Evolutionary conservation across 2,113 vertebrate genomes (phyloP).

Genomic region (Dolichallabes microphthalmus): DNA sequence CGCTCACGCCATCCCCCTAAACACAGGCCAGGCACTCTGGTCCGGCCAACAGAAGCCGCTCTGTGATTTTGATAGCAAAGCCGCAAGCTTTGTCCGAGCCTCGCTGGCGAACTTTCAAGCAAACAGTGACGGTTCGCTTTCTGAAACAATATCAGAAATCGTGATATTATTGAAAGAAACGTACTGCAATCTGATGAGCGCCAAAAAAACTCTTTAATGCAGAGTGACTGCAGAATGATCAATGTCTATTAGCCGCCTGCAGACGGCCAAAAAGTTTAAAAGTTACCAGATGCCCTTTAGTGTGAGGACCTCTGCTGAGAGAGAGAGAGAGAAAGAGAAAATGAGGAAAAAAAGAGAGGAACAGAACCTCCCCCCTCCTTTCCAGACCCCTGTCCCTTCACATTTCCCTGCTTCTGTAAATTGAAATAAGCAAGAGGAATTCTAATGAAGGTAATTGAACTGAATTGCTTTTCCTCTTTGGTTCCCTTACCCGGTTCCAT

Average conservation of each 20-base stretch:
- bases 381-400: not conserved
- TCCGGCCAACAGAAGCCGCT: slow-evolving; percentile 34
- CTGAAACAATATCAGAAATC: not conserved
- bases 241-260: slow-evolving; percentile 3
- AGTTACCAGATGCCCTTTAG: slow-evolving; percentile 28
- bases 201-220: not conserved
- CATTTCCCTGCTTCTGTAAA: slow-evolving; percentile 35
- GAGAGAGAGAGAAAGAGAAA: not conserved
- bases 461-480: slow-evolving; percentile 33
- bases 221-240: slow-evolving; percentile 11
- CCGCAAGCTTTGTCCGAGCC: not conserved
- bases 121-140: not conserved
- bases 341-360: not conserved
- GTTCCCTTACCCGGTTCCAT: slow-evolving; percentile 1
- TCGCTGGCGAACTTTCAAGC: not conserved
- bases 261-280: slow-evolving; percentile 37
- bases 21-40: slow-evolving; percentile 53
- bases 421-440: slow-evolving; percentile 47
- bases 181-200: not conserved
- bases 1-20: slow-evolving; percentile 54
- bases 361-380: not conserved
- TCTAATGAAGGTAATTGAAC: slow-evolving; percentile 48
- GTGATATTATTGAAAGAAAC: not conserved
- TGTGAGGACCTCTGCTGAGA: slow-evolving; percentile 2
- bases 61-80: slow-evolving; percentile 3